Percentiles rank a stretch among this genome's conserved stretches.
Conservation (phyloP, 1,140 invertebrate genomes). For the Chelonus insularis region DNA sequence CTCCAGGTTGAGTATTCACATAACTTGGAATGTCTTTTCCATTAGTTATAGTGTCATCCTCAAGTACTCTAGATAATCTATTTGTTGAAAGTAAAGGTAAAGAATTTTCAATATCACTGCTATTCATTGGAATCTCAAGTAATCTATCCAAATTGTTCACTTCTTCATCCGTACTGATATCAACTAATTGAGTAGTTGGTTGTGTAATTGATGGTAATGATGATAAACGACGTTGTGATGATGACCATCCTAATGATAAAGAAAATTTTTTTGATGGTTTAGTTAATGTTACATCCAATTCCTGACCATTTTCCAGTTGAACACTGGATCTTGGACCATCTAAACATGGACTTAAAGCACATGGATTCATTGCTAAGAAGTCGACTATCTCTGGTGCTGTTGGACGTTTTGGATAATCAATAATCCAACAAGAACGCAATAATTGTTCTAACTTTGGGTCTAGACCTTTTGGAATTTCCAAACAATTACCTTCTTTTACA, state of each 20-base stretch:
- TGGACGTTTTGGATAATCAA: conserved; percentile 71
- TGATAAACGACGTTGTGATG: not conserved
- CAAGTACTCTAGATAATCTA: not conserved
- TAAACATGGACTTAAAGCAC: conserved; percentile 77
- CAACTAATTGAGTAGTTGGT: not conserved
- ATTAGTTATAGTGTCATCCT: not conserved
- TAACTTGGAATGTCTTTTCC: conserved; percentile 1
- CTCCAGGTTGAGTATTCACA: conserved; percentile 2
- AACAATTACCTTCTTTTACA: conserved; percentile 74
- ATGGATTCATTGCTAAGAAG: conserved; percentile 74
- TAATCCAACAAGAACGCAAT: conserved; percentile 77
- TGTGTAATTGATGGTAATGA: not conserved
- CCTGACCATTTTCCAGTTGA: conserved; percentile 66
- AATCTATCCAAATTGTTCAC: too few species aligned
- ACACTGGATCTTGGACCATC: conserved; percentile 76
- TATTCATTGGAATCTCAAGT: too few species aligned
- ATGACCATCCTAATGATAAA: not conserved
- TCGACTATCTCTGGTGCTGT: conserved; percentile 78
- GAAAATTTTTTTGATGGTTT: conserved; percentile 31
- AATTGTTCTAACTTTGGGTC: conserved; percentile 74
- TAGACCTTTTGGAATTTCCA: conserved; percentile 73
- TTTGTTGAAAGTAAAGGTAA: not conserved
- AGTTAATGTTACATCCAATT: conserved; percentile 61
- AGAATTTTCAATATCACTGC: not conserved
- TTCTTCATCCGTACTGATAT: not conserved